Percentiles rank a stretch among this genome's conserved stretches.
Evolutionary conservation across 2,797 vertebrate genomes (phyloP).

Genomic region (Poeciliopsis turneri): DNA sequence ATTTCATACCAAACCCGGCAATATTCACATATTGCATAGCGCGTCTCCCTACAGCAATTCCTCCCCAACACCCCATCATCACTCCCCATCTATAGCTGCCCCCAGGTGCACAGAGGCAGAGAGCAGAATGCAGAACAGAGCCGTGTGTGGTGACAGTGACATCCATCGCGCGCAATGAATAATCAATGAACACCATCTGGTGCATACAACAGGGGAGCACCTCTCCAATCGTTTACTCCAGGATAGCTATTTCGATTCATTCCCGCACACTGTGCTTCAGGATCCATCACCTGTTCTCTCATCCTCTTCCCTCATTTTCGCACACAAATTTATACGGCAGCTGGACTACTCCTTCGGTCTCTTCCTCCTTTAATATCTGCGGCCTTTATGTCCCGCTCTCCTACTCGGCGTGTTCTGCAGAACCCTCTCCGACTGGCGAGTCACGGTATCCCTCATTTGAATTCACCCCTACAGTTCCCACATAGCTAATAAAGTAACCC

Average conservation of each 20-base stretch:
- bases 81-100: conserved; percentile 42
- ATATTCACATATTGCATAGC: conserved; percentile 27
- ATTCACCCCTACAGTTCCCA: conserved; percentile 60
- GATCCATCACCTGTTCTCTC: conserved; percentile 37
- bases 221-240: conserved; percentile 69
- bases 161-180: conserved; percentile 84
- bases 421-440: conserved; percentile 50
- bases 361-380: conserved; percentile 4
- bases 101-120: conserved; percentile 71
- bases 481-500: conserved; percentile 68
- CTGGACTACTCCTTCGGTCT: conserved; percentile 9
- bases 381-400: not conserved
- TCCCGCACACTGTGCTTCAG: conserved; percentile 39
- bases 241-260: conserved; percentile 43
- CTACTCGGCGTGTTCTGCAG: conserved; percentile 8
- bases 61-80: not conserved
- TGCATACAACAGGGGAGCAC: conserved; percentile 76
- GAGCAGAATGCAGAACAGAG: conserved; percentile 70
- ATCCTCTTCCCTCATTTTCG: conserved; percentile 35
- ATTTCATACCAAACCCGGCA: conserved; percentile 23
- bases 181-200: conserved; percentile 88
- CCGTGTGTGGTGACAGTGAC: conserved; percentile 77
- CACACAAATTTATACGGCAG: conserved; percentile 40
- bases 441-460: conserved; percentile 60
- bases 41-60: conserved; percentile 28